Conservation (phyloP, 2,113 vertebrate genomes). For the Noctilio leporinus region DNA sequence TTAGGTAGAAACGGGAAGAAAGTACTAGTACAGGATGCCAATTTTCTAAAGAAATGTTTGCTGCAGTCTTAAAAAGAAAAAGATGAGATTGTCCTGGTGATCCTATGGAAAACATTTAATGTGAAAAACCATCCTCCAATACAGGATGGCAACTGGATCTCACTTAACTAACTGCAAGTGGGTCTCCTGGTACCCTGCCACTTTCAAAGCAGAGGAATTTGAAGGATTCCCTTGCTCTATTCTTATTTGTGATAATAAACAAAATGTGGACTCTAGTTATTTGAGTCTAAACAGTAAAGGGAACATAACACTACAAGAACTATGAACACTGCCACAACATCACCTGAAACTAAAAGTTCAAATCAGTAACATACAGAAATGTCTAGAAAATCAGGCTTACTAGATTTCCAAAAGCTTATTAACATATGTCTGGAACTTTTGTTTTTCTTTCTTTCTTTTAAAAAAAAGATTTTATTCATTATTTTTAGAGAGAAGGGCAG, state of each 20-base stretch:
- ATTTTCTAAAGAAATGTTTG: neutral
- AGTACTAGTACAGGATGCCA: neutral
- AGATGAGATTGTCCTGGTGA: neutral
- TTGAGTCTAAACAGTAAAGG: neutral
- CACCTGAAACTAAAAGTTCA: neutral
- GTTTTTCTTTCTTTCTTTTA: neutral
- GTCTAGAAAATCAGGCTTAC: neutral
- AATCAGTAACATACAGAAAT: neutral
- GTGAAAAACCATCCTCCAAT: neutral
- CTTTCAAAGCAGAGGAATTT: neutral
- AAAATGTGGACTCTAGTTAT: neutral
- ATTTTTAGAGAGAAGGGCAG: too few species aligned
- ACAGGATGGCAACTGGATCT: neutral
- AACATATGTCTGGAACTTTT: neutral
- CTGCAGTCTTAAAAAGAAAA: neutral
- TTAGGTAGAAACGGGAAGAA: neutral
- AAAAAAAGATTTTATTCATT: neutral
- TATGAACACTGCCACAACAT: neutral
- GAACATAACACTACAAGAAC: neutral
- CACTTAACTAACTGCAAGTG: neutral
- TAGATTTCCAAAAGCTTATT: neutral
- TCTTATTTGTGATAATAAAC: neutral
- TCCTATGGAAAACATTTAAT: neutral
- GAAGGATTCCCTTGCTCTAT: neutral
- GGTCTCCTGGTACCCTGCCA: neutral